Base-by-base conservation (phyloP, 2,113 vertebrate genomes). In the Hucho hucho region DNA sequence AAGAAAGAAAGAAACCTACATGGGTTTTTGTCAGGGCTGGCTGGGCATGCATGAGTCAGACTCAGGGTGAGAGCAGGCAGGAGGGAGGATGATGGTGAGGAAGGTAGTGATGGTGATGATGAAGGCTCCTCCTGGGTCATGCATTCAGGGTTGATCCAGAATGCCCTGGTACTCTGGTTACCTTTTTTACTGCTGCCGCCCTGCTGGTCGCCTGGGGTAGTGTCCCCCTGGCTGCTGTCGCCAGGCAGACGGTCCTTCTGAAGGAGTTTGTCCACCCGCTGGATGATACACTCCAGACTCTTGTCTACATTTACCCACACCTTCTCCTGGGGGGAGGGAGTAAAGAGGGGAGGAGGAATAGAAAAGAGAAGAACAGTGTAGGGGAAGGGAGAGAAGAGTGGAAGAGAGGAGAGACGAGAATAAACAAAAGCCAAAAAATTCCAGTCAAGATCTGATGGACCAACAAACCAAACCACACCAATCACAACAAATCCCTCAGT, bases 251-350 rank as follows among this genome's bases (percentile, higher is more conserved):
- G 94, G 37, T 98, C 96, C 84, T 93, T 96, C 93, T 96, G 97
- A 1, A 99, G 94, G 75, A 99, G 95, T 81, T 98, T 97, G 93
- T 98, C 98, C 20, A 98, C 97, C 3, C 96, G 93, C 91, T 99
- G 95, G 80, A 99, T 96, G 85, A 99, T 96, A 82, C 97, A 99
- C 89, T 99, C 98, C 86, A 99, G 93, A 80, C 97, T 99, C 86
- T 99, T 99, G 78, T 98, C 98, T 4, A 99, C 98, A 6, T 99
- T 99, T 82, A 95, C 74, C 98, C 98, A 99, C 70, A 99, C 96
- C 64, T 97, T 99, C 92, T 98, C 97, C 98, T 99, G 88, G 71
- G 83, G 85, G 83, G 67, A 74, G 82, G 65, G 59, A 25, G 28
- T 64, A 25, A 49, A 7, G 59, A 26, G 73, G 22, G 75, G n/a